Percentiles rank a stretch among this genome's conserved stretches.
Conservation (phyloP, 2,113 vertebrate genomes). For the Ailuropoda melanoleuca region DNA sequence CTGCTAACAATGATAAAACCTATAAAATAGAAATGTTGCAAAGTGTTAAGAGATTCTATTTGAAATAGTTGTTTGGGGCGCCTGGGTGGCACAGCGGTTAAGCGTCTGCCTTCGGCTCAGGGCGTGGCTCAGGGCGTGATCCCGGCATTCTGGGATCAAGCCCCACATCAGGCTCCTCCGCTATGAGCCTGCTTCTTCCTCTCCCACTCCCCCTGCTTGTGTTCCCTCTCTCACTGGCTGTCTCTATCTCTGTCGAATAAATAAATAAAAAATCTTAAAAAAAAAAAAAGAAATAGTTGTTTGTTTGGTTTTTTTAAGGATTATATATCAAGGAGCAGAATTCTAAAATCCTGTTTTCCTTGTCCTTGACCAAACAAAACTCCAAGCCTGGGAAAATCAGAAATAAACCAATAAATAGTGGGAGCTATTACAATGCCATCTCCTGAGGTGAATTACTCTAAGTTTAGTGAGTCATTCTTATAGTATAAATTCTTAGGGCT, state of each 20-base stretch:
- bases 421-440: background rate
- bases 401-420: slow-evolving; percentile 3
- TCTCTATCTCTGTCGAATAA: too few species aligned
- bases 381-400: background rate
- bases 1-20: background rate
- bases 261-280: too few species aligned
- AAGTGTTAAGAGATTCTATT: slow-evolving; percentile 1
- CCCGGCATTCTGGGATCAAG: too few species aligned
- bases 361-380: background rate
- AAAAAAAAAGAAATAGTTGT: too few species aligned
- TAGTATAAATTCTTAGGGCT: background rate
- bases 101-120: too few species aligned
- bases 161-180: too few species aligned
- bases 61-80: background rate
- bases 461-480: slow-evolving; percentile 8
- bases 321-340: background rate
- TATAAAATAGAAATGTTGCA: background rate
- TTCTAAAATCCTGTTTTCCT: slow-evolving; percentile 25
- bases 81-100: too few species aligned
- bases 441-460: background rate
- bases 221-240: too few species aligned
- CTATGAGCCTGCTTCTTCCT: too few species aligned
- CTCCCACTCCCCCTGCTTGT: too few species aligned
- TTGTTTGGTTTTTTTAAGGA: background rate
- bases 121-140: too few species aligned